Percentiles rank a stretch among this genome's conserved stretches.
Evolutionary conservation across 2,113 vertebrate species (phyloP).

Genomic region (Prionailurus viverrinus): DNA sequence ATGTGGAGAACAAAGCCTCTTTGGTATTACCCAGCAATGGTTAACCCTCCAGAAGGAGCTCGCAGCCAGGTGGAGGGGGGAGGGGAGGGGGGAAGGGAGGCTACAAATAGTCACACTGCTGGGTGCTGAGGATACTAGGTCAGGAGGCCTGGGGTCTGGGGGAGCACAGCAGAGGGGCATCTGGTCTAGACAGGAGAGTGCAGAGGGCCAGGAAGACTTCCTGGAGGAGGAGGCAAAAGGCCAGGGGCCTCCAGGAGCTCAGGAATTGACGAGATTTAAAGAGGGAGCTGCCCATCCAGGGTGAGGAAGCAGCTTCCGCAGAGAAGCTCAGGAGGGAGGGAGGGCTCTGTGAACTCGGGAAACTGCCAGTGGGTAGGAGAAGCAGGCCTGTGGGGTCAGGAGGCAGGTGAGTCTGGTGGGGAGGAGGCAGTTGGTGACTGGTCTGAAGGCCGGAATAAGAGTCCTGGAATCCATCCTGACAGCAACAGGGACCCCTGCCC

Average conservation of each 20-base stretch:
- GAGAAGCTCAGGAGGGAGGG: neutral
- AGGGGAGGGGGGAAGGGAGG: too few species aligned
- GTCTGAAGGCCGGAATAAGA: rapidly evolving
- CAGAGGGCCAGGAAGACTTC: neutral
- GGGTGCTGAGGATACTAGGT: neutral
- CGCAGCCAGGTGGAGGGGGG: neutral
- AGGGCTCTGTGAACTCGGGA: neutral
- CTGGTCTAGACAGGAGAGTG: neutral
- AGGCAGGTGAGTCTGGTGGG: neutral
- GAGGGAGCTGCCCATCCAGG: neutral
- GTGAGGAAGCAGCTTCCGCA: neutral
- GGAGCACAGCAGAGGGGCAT: neutral
- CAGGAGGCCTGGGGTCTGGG: neutral
- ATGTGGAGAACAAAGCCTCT: neutral
- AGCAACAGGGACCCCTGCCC: neutral
- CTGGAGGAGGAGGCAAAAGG: slow-evolving; percentile 11
- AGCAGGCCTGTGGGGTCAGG: neutral
- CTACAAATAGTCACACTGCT: neutral
- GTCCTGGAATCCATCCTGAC: neutral
- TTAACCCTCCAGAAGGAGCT: neutral
- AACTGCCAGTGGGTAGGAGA: neutral
- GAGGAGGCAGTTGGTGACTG: neutral
- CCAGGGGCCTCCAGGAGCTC: neutral
- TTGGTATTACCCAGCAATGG: neutral
- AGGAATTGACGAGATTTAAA: neutral